Evolutionary conservation across 30 jellyfish, hydroid and myxozoan genomes (phyloP), one percentile per base, ranked within the genome.

Genomic region (Aurelia aurita complex sp. Pacific): DNA sequence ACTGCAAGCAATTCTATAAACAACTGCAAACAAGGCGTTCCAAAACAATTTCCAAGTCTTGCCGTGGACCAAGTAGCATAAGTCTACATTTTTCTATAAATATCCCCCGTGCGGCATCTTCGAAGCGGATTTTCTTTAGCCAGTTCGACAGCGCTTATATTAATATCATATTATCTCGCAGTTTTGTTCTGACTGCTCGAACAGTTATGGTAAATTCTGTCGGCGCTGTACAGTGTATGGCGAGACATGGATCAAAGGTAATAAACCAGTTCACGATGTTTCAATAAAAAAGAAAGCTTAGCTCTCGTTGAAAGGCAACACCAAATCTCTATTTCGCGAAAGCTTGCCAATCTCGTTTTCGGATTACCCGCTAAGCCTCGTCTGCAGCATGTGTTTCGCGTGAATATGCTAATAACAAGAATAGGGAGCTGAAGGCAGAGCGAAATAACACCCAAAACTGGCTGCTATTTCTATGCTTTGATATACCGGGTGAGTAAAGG

Each of bases 321-420:
- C 17, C 55, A 57, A n/a, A 35, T 42, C 85, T 35, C 67, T 17
- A 53, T 7, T 57, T 17, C 75, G 54, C 34, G 68, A 35, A 10
- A 36, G 33, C 18, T 40, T 32, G 66, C 19, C 67, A 78, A 78
- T 78, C 88, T 64, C 70, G 88, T 78, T 78, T 78, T 42, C 69
- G 70, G 88, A 78, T 78, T 62, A 78, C 42, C 54, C 68, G 70
- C 67, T 64, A 62, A 63, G 19, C 10, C 73, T 78, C 79, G 88
- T 64, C 69, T 64, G 42, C 51, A 52, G 72, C 70, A 74, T 52
- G 55, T 57, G 80, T 3, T 42, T 70, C 34, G 57, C 57, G 12
- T 43, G 54, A 43, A 43, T 43, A 43, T 46, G 57, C 57, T 6
- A 46, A 46, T 46, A 7, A 9, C 57, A 46, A 6, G 13, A 46